Percentiles rank a stretch among this genome's conserved stretches.
Evolutionary conservation across 1,140 invertebrate species (phyloP).

Genomic region (Leptoteleia sp.): DNA sequence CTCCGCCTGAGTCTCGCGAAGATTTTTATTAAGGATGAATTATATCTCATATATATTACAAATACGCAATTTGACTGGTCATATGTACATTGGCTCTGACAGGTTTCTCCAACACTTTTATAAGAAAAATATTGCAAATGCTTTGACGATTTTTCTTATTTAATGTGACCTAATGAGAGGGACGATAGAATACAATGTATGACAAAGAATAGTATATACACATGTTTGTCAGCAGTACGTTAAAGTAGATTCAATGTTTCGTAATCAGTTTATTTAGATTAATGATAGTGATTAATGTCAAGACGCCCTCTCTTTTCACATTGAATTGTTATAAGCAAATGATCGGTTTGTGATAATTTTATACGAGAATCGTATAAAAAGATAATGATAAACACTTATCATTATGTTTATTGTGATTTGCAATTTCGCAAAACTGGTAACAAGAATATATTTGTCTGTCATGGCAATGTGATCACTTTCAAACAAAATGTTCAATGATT

Average conservation of each 20-base stretch:
- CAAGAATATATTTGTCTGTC: conserved; percentile 30
- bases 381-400: conserved; percentile 52
- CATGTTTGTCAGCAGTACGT: conserved; percentile 26
- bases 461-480: background rate
- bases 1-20: conserved; percentile 8
- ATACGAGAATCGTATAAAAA: conserved; percentile 18
- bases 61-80: conserved; percentile 62
- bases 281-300: conserved; percentile 22
- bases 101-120: conserved; percentile 68
- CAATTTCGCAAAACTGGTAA: conserved; percentile 14
- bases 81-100: conserved; percentile 46
- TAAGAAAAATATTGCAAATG: conserved; percentile 37
- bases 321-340: conserved; percentile 22
- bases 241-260: conserved; percentile 38
- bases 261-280: conserved; percentile 39
- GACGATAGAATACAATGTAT: background rate
- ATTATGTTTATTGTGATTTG: conserved; percentile 56
- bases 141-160: conserved; percentile 45
- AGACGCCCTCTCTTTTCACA: conserved; percentile 45
- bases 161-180: conserved; percentile 48
- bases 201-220: conserved; percentile 36
- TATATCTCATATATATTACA: conserved; percentile 43
- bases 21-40: conserved; percentile 50
- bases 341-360: conserved; percentile 46
- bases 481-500: conserved; percentile 5